phyloP scores from a whole-genome alignment of 2,797 vertebrate species.

The Propithecus perrieri region DNA sequence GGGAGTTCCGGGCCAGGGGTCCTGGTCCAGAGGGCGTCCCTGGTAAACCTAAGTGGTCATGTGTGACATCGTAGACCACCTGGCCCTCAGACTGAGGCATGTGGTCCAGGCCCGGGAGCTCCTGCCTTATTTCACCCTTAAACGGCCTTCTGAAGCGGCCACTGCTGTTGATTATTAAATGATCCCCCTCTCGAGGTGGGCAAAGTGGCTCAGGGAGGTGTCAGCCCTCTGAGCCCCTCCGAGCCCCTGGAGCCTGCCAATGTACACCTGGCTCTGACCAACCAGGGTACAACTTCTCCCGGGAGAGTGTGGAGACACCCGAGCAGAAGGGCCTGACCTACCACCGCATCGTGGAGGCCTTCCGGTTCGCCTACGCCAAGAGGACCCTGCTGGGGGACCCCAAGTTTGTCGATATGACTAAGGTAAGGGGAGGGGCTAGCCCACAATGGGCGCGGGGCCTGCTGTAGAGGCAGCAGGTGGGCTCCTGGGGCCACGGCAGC shows the following conservation, averaged over 20 bases:
- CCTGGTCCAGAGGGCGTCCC: background rate
- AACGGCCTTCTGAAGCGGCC: background rate
- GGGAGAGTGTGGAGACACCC: constrained; percentile 84
- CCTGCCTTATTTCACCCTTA: background rate
- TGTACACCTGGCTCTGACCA: constrained; percentile 30
- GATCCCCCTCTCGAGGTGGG: background rate
- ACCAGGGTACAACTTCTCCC: constrained; percentile 92
- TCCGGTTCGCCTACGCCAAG: constrained; percentile 96
- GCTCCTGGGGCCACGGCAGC: background rate
- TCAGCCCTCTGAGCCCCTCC: background rate
- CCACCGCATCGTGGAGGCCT: constrained; percentile 95
- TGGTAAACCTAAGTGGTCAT: background rate
- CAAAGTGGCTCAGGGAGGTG: background rate
- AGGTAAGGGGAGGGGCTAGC: constrained; percentile 83
- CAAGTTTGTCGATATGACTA: constrained; percentile 88
- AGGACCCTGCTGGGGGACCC: constrained; percentile 94
- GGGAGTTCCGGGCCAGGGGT: background rate
- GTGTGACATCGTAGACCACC: background rate
- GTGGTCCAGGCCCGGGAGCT: background rate
- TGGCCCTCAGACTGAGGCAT: background rate
- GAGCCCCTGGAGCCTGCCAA: background rate
- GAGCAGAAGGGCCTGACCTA: constrained; percentile 91
- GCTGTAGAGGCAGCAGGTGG: background rate
- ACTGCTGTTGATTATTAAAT: background rate
- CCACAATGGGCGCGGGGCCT: fast-evolving